Evolutionary conservation across 2,888 invertebrate species (phyloP), one percentile per base, ranked within the genome.

Genomic region (Pachycephus smyrnensis): DNA sequence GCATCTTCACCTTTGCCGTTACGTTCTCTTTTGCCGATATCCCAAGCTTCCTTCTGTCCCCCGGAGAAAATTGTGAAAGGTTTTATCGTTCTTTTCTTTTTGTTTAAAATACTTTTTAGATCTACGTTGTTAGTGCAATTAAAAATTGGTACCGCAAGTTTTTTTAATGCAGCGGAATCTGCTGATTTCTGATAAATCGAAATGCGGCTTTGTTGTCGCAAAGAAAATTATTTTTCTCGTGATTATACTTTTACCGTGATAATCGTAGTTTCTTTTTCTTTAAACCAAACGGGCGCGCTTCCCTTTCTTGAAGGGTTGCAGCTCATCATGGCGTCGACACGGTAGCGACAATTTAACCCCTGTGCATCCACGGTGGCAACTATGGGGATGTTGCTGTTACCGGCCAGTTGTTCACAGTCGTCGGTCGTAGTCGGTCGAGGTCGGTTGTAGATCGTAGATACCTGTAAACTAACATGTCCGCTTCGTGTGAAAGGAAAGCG

Each of bases 1-100:
- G 88, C 90, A 91, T 90, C 91, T 90, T 91, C 89, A 91, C 85
- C 85, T 86, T 88, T 86, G 85, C 80, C 77, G 80, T 73, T 69
- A 73, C 73, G 69, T 75, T 79, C 77, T 73, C 76, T 69, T 78
- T n/a, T 31, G 36, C 55, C 55, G 55, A 9, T 23, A 23, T 55
- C 23, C 55, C 55, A 23, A 55, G 6, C 2, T 55, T 23, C 55
- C 55, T 55, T 55, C 23, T 15, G 55, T 23, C 9, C 55, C n/a
- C n/a, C n/a, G n/a, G 55, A 55, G 23, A 55, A 23, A 23, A 55
- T 55, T 2, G 23, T 2, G 55, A 9, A 55, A 4, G 9, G 9
- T 23, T 9, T 55, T 23, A 23, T 55, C 23, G 9, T 23, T 4
- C 9, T 55, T 0, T 6, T 55, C 23, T 55, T 55, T 23, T 40